A percentile compares a stretch with the other conserved stretches of the same genome.
Conservation (phyloP, 2,113 vertebrate genomes). For the Antigone vipio region DNA sequence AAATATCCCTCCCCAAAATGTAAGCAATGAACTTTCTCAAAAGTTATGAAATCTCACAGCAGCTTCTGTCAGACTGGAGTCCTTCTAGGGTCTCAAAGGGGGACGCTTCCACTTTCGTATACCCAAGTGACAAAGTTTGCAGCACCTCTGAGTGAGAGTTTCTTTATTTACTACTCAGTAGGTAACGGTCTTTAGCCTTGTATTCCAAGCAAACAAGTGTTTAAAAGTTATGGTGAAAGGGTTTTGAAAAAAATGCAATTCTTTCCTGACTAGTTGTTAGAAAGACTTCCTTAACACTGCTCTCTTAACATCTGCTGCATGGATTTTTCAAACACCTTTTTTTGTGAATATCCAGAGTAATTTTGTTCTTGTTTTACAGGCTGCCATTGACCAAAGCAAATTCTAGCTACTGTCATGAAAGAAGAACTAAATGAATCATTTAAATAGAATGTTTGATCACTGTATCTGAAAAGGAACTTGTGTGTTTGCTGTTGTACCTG, state of each 20-base stretch:
- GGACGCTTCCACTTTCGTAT: not conserved
- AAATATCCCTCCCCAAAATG: slow-evolving; percentile 46
- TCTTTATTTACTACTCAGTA: not conserved
- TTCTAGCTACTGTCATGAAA: not conserved
- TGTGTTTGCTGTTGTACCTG: not conserved
- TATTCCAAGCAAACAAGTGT: not conserved
- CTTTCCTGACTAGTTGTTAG: not conserved
- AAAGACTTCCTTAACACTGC: not conserved
- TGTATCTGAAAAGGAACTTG: not conserved
- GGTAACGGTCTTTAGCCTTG: not conserved
- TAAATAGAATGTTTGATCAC: not conserved
- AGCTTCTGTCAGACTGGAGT: slow-evolving; percentile 56
- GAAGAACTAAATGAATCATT: not conserved
- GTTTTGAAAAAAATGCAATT: not conserved
- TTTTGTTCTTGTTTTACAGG: not conserved
- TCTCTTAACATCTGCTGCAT: not conserved
- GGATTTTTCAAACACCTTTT: not conserved
- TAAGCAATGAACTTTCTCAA: slow-evolving; percentile 41
- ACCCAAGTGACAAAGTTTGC: not conserved
- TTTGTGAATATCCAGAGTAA: not conserved
- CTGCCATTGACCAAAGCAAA: not conserved
- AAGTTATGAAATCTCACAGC: slow-evolving; percentile 60
- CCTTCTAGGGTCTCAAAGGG: not conserved
- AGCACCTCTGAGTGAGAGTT: not conserved
- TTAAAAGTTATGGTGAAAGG: not conserved